Evolutionary conservation across 1,140 invertebrate genomes (phyloP).

Genomic region (Drosophila mauritiana): DNA sequence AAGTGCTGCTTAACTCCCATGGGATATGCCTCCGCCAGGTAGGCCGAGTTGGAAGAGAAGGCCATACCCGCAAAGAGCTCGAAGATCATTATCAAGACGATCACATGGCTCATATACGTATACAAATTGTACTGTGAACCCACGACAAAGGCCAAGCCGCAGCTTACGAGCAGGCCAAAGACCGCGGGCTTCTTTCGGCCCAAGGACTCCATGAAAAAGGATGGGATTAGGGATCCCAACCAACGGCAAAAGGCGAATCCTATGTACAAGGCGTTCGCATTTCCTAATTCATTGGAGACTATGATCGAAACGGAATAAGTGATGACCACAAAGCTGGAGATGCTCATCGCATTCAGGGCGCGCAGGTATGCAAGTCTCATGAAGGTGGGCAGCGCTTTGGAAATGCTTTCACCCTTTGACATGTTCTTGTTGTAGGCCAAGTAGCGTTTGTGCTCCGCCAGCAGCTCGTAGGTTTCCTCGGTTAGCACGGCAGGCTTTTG

Average conservation of each 20-base stretch:
- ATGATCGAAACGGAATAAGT: background rate
- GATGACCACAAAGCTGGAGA: constrained; percentile 17
- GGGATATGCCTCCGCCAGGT: constrained; percentile 61
- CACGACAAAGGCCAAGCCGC: constrained; percentile 40
- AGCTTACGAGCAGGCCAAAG: constrained; percentile 36
- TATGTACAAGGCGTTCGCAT: constrained; percentile 5
- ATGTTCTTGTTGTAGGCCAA: constrained; percentile 53
- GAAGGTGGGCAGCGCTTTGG: constrained; percentile 41
- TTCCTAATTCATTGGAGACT: accelerated
- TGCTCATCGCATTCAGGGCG: constrained; percentile 52
- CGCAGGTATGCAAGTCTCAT: constrained; percentile 35
- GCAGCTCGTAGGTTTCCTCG: constrained; percentile 50
- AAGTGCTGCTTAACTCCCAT: constrained; percentile 60
- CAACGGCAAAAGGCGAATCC: constrained; percentile 41
- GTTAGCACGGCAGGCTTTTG: constrained; percentile 46
- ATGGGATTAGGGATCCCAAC: constrained; percentile 10
- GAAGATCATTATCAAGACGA: constrained; percentile 17
- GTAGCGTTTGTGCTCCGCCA: constrained; percentile 67
- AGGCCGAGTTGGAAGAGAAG: constrained; percentile 40
- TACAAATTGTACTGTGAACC: constrained; percentile 4
- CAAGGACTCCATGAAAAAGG: constrained; percentile 26
- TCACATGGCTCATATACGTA: background rate
- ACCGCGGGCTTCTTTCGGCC: constrained; percentile 55
- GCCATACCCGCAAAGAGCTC: constrained; percentile 54
- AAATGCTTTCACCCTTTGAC: constrained; percentile 26